Evolutionary conservation across 2,113 vertebrate species (phyloP), one percentile per base, ranked within the genome.

Genomic region (Colossoma macropomum): DNA sequence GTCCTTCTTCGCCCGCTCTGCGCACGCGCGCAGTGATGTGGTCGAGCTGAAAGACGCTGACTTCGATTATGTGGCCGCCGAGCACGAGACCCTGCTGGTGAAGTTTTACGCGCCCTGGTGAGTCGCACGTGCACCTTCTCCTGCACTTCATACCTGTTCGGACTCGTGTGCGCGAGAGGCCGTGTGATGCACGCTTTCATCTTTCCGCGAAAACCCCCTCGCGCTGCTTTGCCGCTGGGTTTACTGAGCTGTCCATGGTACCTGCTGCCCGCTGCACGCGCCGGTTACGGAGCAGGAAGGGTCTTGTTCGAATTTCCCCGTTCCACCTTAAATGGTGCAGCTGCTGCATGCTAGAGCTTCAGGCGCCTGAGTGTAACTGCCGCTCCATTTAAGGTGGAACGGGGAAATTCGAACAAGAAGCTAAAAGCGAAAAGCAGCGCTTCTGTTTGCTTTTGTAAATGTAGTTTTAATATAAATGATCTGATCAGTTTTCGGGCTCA

Each of bases 61-160:
- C 79, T 95, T 94, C 82, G 92, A 94, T 52, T 93, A 92, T 87
- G 81, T 92, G 69, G 89, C 93, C 13, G 63, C 89, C 23, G 93
- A 89, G 85, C 92, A 94, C 79, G 92, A 95, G 88, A 94, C 93
- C 85, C 88, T 94, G 92, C 92, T 95, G 74, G 89, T 94, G 73
- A 93, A 86, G 71, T 95, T 95, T 91, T 94, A 93, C 81, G 93
- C 94, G 48, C 94, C 94, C 6, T 94, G 94, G 94, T 95, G 88
- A 92, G 83, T 15, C 11, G 25, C 34, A 25, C 12, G 59, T 76
- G 28, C 13, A 34, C 19, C 0, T 38, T 48, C 16, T 59, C 30
- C 10, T 54, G 13, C 28, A 1, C n/a, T 25, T 45, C n/a, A 4
- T 13, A 25, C 7, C 66, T 7, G 11, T 69, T 34, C 9, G 4